Conservation (phyloP, 2,113 vertebrate species). For the Amazona vittata region DNA sequence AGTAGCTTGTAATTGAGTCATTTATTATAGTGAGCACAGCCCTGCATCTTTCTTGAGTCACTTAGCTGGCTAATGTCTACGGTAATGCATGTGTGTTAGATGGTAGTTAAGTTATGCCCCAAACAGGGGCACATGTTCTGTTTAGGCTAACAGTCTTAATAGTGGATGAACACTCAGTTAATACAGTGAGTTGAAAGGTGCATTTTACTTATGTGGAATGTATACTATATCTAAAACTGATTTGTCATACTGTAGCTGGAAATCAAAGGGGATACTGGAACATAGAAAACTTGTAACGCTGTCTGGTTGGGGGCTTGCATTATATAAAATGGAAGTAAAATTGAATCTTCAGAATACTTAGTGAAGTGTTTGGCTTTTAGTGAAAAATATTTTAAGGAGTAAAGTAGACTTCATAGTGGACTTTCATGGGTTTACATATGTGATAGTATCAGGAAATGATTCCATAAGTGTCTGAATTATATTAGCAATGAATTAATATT, state of each 20-base stretch:
- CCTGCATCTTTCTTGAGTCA: not conserved
- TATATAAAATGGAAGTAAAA: not conserved
- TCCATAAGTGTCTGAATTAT: not conserved
- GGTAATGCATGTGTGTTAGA: not conserved
- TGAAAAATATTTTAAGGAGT: not conserved
- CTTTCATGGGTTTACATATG: not conserved
- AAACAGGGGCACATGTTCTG: rapidly evolving
- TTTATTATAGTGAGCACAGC: not conserved
- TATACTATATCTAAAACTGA: not conserved
- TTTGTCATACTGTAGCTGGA: not conserved
- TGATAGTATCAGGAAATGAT: not conserved
- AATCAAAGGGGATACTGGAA: not conserved
- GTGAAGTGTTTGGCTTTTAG: not conserved
- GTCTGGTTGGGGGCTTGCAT: not conserved
- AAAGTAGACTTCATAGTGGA: not conserved
- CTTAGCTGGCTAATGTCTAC: not conserved
- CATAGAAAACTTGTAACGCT: not conserved
- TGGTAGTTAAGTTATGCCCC: not conserved
- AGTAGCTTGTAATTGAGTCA: not conserved
- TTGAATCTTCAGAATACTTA: not conserved
- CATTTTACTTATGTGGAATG: not conserved
- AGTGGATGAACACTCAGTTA: not conserved
- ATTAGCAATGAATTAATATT: not conserved
- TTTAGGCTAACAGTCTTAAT: not conserved
- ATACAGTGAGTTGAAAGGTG: not conserved